Percentiles rank a stretch among this genome's conserved stretches.
Conservation (phyloP, 30 jellyfish, hydroid and myxozoan genomes). For the Aurelia coerulea region DNA sequence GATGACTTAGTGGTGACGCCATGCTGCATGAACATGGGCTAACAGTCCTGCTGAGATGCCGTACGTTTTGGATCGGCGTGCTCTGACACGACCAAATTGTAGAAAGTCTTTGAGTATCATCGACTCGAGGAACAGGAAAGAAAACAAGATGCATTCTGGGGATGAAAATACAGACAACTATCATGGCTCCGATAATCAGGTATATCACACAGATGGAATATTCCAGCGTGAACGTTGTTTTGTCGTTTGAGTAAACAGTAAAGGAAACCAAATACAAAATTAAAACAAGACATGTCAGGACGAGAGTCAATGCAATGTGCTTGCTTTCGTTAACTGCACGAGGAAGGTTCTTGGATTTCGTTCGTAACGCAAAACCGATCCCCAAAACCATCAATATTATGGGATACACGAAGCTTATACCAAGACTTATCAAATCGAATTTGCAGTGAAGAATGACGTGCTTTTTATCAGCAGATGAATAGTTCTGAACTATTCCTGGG, state of each 20-base stretch:
- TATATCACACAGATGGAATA: conserved; percentile 28
- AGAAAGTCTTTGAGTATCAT: no score
- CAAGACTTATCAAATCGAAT: conserved; percentile 17
- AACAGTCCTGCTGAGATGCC: no score
- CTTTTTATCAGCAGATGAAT: conserved; percentile 17
- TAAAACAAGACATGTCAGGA: conserved; percentile 18
- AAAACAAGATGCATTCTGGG: conserved; percentile 19
- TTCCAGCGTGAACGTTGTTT: conserved; percentile 19
- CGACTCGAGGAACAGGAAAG: no score
- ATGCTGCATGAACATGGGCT: no score
- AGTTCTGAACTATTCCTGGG: conserved; percentile 21
- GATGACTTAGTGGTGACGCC: no score
- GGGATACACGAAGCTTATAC: conserved; percentile 32
- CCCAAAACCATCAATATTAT: conserved; percentile 22
- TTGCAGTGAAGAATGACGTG: conserved; percentile 36
- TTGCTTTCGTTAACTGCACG: conserved; percentile 32
- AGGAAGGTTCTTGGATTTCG: conserved; percentile 23
- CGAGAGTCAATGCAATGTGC: conserved; percentile 23
- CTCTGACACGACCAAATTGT: no score
- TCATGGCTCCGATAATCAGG: conserved; percentile 32
- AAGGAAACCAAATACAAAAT: conserved; percentile 24
- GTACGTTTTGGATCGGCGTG: no score
- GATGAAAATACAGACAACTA: conserved; percentile 9
- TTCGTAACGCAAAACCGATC: conserved; percentile 29
- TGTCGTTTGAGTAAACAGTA: conserved; percentile 12